Conservation (phyloP, 2,797 vertebrate species). For the Schizopygopsis pylzovi region DNA sequence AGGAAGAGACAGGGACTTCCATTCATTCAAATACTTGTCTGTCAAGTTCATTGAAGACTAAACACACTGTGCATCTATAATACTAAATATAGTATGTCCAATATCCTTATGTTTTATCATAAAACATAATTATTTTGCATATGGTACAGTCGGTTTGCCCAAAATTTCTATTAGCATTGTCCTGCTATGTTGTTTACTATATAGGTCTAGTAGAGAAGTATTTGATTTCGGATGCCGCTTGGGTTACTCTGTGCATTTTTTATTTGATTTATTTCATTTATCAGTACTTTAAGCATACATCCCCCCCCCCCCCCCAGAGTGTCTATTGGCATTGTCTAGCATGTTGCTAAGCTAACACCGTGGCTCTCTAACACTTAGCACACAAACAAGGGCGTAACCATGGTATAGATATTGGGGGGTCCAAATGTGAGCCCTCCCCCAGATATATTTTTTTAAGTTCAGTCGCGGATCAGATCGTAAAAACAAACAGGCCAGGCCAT, state of each 20-base stretch:
- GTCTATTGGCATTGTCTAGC: not conserved
- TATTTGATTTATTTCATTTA: not conserved
- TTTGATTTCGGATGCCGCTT: not conserved
- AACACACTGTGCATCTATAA: not conserved
- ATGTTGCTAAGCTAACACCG: not conserved
- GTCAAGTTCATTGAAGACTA: slow-evolving; percentile 10
- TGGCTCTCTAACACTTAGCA: not conserved
- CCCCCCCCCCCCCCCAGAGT: not conserved
- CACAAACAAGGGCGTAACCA: not conserved
- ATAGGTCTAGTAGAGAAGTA: not conserved
- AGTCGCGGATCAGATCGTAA: no score
- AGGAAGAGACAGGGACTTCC: slow-evolving; percentile 23
- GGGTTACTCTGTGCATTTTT: not conserved
- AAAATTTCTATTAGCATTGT: not conserved
- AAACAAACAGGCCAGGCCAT: no score
- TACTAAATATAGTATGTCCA: not conserved
- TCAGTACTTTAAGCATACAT: no score
- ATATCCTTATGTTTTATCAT: not conserved
- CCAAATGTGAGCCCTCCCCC: no score
- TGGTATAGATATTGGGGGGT: no score
- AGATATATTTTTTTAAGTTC: no score
- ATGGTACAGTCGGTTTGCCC: not conserved
- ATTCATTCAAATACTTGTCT: not conserved
- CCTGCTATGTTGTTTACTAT: not conserved
- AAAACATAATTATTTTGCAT: not conserved